A percentile compares a stretch with the other conserved stretches of the same genome.
Evolutionary conservation across 2,888 invertebrate genomes (phyloP).

Genomic region (Andrena chrysosceles): DNA sequence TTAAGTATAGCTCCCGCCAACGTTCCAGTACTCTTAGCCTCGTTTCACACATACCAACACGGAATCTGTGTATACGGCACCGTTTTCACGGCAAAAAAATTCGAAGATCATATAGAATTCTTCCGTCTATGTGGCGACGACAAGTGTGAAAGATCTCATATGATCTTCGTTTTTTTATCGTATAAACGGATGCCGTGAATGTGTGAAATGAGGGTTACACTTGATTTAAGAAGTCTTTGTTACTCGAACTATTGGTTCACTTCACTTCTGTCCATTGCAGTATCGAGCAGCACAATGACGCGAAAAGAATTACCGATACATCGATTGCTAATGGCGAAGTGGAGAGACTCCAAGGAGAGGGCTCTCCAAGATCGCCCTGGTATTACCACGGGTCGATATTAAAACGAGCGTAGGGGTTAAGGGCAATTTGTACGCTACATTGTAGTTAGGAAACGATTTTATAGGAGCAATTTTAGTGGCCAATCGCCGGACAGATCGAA

Average conservation of each 20-base stretch:
- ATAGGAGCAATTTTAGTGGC: slow-evolving; percentile 51
- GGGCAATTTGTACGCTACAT: slow-evolving; percentile 47
- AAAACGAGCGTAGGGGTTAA: slow-evolving; percentile 31
- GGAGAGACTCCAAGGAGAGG: not conserved
- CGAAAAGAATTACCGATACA: not conserved
- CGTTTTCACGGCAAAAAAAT: too few relatives aligned
- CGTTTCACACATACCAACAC: too few relatives aligned
- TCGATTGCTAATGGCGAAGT: not conserved
- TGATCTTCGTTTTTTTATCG: too few relatives aligned
- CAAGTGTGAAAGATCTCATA: too few relatives aligned
- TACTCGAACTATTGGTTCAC: not conserved
- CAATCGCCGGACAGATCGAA: slow-evolving; percentile 33
- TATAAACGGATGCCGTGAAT: too few relatives aligned
- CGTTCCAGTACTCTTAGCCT: too few relatives aligned
- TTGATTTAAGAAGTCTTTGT: too few relatives aligned
- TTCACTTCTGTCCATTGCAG: not conserved
- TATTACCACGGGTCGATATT: slow-evolving; percentile 46
- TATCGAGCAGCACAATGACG: not conserved
- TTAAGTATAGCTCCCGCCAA: not conserved
- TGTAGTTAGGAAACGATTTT: slow-evolving; percentile 49
- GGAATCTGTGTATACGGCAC: too few relatives aligned
- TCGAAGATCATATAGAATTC: too few relatives aligned
- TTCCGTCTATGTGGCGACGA: too few relatives aligned
- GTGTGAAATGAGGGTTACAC: too few relatives aligned
- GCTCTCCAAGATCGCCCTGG: slow-evolving; percentile 23